These are phyloP conservation scores for Temnothorax ravouxi DNA, from an alignment of 2,888 invertebrate genomes.

Conservation along the genomic window DNA sequence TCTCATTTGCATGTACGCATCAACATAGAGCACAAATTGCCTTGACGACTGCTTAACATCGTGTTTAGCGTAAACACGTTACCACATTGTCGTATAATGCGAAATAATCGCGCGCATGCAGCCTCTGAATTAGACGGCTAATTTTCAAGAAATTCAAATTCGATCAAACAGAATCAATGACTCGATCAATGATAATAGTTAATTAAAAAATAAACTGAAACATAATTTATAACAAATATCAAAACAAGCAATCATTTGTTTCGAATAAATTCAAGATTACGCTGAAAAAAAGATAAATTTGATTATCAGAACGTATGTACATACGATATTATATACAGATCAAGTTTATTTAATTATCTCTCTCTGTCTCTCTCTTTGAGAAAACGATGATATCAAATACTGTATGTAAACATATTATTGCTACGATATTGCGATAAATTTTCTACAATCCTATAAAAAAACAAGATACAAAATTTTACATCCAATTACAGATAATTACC, in stretches of 20 bases:
- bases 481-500: background rate
- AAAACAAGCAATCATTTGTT: background rate
- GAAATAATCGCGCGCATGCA: constrained; percentile 34
- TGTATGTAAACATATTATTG: background rate
- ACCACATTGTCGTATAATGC: constrained; percentile 47
- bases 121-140: background rate
- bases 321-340: background rate
- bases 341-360: background rate
- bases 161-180: background rate
- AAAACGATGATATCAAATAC: background rate
- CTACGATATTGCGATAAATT: background rate
- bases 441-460: background rate
- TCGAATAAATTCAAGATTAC: constrained; percentile 10
- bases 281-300: background rate
- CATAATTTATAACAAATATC: background rate
- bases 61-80: constrained; percentile 69
- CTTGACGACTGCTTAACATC: constrained; percentile 70
- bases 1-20: constrained; percentile 68
- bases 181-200: background rate
- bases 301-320: background rate
- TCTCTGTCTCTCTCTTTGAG: background rate
- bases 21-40: constrained; percentile 65
- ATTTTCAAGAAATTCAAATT: background rate
- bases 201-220: background rate
- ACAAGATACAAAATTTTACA: background rate